phyloP scores from a whole-genome alignment of 2,797 vertebrate species.

The Okamejei kenojei region DNA sequence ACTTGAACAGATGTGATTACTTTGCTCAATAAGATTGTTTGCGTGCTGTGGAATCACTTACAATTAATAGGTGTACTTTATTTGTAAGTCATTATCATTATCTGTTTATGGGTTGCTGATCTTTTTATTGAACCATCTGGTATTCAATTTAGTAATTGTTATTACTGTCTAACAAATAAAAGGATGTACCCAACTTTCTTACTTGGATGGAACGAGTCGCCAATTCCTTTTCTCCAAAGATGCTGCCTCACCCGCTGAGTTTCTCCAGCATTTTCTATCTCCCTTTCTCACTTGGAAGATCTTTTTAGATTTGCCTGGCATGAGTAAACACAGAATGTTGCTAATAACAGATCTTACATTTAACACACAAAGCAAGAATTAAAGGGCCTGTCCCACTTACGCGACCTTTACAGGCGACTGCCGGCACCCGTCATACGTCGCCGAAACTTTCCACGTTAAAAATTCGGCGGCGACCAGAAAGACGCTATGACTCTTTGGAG shows the following conservation, averaged over 20 bases:
- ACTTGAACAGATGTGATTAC: background rate
- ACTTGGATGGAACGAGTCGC: background rate
- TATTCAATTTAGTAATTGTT: background rate
- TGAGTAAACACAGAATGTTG: background rate
- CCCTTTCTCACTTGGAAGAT: background rate
- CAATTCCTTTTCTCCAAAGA: too few species aligned
- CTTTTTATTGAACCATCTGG: background rate
- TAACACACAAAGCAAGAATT: constrained; percentile 1
- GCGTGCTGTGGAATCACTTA: background rate
- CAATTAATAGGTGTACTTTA: constrained; percentile 13
- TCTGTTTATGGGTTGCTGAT: background rate
- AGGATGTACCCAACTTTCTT: background rate
- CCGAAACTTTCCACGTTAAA: too few species aligned
- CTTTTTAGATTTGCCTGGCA: background rate
- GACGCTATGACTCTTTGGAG: too few species aligned
- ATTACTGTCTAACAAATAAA: background rate
- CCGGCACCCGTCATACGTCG: too few species aligned
- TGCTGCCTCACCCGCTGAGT: too few species aligned
- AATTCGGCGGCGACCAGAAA: too few species aligned
- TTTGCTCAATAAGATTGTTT: background rate
- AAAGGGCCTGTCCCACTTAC: background rate
- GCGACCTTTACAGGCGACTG: too few species aligned
- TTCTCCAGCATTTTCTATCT: too few species aligned
- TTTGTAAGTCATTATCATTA: background rate
- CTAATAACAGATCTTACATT: background rate